Conservation (phyloP, 2,797 vertebrate species). For the Sardinella longiceps region DNA sequence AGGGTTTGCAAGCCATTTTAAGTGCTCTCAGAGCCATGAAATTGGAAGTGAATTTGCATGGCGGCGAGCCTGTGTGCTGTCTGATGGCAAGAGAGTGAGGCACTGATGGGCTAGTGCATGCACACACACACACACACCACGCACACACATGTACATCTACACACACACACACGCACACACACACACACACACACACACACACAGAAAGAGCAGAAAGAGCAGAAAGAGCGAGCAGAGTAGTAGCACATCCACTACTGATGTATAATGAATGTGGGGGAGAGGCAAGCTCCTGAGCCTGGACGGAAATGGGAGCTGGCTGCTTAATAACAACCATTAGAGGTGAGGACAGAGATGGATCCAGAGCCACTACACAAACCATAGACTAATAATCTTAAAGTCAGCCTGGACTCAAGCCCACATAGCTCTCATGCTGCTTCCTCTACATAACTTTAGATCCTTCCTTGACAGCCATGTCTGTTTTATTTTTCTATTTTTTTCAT, state of each 20-base stretch:
- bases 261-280: slow-evolving; percentile 15
- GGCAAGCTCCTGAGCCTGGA: background rate
- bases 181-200: background rate
- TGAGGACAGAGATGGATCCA: background rate
- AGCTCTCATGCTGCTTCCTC: background rate
- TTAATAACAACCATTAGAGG: slow-evolving; percentile 9
- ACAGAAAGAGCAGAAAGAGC: background rate
- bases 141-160: background rate
- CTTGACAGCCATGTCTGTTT: background rate
- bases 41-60: slow-evolving; percentile 73
- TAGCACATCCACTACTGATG: background rate
- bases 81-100: slow-evolving; percentile 3
- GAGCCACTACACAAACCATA: background rate
- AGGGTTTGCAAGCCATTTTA: slow-evolving; percentile 66
- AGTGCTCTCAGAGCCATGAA: slow-evolving; percentile 74
- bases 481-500: background rate
- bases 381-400: background rate
- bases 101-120: background rate
- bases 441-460: background rate
- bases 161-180: background rate
- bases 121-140: background rate
- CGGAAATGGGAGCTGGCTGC: slow-evolving; percentile 11
- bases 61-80: background rate
- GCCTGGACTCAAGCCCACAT: background rate
- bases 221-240: background rate